These are phyloP conservation scores for Balearica regulorum DNA, from an alignment of 2,797 vertebrate species.

Conservation along the genomic window DNA sequence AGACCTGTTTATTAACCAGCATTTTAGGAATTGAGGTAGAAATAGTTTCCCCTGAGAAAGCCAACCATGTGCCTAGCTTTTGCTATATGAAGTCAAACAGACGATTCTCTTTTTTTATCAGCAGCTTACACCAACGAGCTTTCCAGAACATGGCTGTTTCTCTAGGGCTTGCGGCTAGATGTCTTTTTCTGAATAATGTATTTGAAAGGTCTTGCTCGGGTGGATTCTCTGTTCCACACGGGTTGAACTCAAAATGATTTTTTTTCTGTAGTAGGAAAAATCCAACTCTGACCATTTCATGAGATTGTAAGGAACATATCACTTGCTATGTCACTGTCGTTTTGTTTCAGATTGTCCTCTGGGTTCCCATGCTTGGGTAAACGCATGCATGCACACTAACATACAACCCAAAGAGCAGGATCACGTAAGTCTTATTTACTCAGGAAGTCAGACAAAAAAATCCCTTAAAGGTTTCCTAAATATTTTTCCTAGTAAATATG, in stretches of 20 bases:
- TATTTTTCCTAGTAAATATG: background rate
- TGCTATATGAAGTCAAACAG: background rate
- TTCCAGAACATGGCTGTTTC: background rate
- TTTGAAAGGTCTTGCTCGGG: background rate
- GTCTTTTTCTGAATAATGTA: background rate
- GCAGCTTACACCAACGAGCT: background rate
- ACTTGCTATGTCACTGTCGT: rapidly evolving
- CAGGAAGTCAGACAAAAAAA: background rate
- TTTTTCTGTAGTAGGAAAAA: background rate
- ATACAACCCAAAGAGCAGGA: background rate
- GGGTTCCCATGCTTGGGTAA: background rate
- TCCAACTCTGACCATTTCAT: background rate
- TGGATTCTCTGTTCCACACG: background rate
- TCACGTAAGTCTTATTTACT: background rate
- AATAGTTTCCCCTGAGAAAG: background rate
- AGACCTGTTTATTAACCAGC: background rate
- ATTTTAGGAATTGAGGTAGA: background rate
- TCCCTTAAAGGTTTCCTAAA: background rate
- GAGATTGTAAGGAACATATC: background rate
- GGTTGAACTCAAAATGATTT: background rate
- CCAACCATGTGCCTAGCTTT: rapidly evolving
- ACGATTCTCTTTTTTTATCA: background rate
- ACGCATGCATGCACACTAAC: rapidly evolving
- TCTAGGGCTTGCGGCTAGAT: background rate
- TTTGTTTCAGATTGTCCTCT: background rate